Conservation (phyloP, 1,140 invertebrate species). For the Eufriesea mexicana region DNA sequence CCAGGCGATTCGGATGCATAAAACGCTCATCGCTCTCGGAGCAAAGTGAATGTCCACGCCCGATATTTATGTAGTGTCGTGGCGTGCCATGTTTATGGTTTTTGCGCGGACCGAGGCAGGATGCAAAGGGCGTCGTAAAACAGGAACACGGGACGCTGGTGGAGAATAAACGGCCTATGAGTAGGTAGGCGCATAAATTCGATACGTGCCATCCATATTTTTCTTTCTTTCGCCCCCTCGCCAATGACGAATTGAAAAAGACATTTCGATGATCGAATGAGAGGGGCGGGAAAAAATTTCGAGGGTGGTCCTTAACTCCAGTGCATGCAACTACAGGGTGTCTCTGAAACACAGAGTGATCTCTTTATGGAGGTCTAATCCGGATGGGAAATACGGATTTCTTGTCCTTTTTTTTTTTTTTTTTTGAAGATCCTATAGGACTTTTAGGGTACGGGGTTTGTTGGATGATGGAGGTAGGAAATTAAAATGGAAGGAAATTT, state of each 20-base stretch:
- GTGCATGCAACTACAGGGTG: too few relatives aligned
- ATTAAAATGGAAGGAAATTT: too few relatives aligned
- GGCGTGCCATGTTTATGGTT: conserved; percentile 76
- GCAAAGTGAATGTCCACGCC: conserved; percentile 62
- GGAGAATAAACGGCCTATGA: conserved; percentile 73
- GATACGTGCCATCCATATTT: background rate
- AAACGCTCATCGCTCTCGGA: conserved; percentile 45
- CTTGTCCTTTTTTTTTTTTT: too few relatives aligned
- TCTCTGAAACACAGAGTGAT: too few relatives aligned
- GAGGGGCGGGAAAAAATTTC: background rate
- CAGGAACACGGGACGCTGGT: conserved; percentile 64
- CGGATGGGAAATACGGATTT: too few relatives aligned
- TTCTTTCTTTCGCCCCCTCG: background rate
- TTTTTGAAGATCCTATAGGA: too few relatives aligned
- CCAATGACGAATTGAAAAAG: background rate
- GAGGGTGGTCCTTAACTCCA: too few relatives aligned
- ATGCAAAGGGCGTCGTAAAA: conserved; percentile 77
- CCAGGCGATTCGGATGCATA: conserved; percentile 32
- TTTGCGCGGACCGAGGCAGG: conserved; percentile 68
- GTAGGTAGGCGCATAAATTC: conserved; percentile 71
- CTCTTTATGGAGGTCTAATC: too few relatives aligned
- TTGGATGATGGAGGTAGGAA: too few relatives aligned
- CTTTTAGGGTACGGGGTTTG: too few relatives aligned
- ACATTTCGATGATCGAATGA: background rate
- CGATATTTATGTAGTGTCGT: conserved; percentile 70